Percentiles rank a stretch among this genome's conserved stretches.
Conservation (phyloP, 2,113 vertebrate species). For the Rhodinocichla rosea region DNA sequence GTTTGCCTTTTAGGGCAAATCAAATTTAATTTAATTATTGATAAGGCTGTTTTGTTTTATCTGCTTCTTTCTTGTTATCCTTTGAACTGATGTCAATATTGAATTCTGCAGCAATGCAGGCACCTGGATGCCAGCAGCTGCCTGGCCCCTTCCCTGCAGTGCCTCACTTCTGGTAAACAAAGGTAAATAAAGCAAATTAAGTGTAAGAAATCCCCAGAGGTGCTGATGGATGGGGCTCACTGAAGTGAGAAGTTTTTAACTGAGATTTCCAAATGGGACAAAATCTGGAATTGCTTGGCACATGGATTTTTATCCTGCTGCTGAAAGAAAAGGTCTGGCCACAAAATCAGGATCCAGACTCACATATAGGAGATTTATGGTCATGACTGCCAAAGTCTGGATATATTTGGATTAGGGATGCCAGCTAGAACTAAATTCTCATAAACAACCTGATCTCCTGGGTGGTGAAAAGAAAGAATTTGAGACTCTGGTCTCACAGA, state of each 20-base stretch:
- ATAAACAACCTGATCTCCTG: neutral
- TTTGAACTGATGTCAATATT: neutral
- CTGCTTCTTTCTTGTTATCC: neutral
- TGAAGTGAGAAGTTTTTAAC: neutral
- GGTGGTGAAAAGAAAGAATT: neutral
- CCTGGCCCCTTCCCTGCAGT: neutral
- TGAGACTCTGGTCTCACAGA: neutral
- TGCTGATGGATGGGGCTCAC: neutral
- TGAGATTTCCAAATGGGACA: neutral
- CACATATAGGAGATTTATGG: neutral
- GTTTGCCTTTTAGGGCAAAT: neutral
- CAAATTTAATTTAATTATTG: neutral
- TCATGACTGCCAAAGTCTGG: neutral
- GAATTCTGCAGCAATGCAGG: neutral
- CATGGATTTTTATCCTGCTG: neutral
- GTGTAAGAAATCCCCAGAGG: neutral
- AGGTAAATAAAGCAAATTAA: constrained; percentile 2
- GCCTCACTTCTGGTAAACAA: neutral
- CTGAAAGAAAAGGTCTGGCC: neutral
- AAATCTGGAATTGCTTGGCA: neutral
- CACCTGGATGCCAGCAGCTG: neutral
- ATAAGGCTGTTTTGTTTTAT: neutral
- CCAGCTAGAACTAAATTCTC: neutral
- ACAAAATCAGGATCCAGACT: neutral
- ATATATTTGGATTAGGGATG: neutral